phyloP scores from a whole-genome alignment of 2,888 invertebrate genomes.

The Gibbula magus region DNA sequence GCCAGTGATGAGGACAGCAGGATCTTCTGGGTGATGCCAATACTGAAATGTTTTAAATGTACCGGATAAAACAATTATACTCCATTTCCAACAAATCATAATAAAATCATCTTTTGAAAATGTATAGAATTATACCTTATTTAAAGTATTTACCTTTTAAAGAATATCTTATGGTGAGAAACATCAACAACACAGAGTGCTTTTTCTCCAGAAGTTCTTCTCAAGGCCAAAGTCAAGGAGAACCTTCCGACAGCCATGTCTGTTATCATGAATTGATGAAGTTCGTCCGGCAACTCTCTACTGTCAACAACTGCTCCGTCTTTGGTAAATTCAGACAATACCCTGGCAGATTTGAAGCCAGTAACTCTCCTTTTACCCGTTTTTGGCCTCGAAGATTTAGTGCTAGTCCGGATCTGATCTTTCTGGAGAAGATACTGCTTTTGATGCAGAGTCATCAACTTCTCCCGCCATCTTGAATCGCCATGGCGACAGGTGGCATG shows the following conservation, averaged over 20 bases:
- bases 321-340: not conserved
- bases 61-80: not conserved
- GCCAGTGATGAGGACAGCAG: not conserved
- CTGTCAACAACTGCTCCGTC: not conserved
- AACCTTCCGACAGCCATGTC: constrained; percentile 4
- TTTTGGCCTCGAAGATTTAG: not conserved
- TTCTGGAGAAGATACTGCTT: not conserved
- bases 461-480: constrained; percentile 49
- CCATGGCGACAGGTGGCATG: constrained; percentile 45
- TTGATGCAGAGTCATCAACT: constrained; percentile 39
- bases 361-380: not conserved
- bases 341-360: not conserved
- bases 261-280: not conserved
- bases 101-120: not conserved
- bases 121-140: not conserved
- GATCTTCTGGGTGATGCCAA: constrained; percentile 5
- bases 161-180: not conserved
- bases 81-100: not conserved
- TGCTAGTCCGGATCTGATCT: not conserved
- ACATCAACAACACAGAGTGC: not conserved
- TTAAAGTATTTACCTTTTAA: not conserved
- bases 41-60: constrained; percentile 19
- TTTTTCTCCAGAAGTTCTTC: not conserved
- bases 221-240: not conserved
- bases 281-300: not conserved